phyloP scores from a whole-genome alignment of 2,888 invertebrate genomes.

The Drosophila picticornis region DNA sequence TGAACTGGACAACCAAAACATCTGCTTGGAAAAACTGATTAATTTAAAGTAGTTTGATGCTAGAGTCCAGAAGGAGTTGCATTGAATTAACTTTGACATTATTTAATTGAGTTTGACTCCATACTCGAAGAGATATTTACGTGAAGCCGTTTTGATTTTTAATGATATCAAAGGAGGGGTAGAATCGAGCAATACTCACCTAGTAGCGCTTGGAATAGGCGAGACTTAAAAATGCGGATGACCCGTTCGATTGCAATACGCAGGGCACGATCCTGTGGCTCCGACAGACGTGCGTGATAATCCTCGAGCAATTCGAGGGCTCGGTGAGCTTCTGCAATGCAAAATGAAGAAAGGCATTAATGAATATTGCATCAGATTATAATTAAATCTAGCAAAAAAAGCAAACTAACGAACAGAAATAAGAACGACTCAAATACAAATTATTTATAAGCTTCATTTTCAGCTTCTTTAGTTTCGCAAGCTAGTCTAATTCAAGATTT shows the following conservation, averaged over 20 bases:
- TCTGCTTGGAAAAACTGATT: neutral
- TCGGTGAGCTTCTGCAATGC: constrained; percentile 95
- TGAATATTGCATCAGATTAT: neutral
- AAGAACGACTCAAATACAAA: neutral
- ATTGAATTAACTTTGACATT: too few species aligned
- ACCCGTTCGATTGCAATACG: constrained; percentile 98
- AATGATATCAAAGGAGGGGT: neutral
- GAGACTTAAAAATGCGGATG: constrained; percentile 98
- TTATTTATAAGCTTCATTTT: neutral
- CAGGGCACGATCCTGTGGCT: constrained; percentile 97
- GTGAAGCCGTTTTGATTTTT: neutral
- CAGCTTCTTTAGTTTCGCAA: neutral
- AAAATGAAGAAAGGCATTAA: neutral
- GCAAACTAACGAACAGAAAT: neutral
- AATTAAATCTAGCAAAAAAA: neutral
- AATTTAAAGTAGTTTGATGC: neutral
- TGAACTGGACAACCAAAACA: neutral
- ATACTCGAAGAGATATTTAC: neutral
- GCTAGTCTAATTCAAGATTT: neutral
- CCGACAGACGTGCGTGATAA: constrained; percentile 97
- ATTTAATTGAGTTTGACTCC: neutral
- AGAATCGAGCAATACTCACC: constrained; percentile 88
- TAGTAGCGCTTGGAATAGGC: constrained; percentile 98
- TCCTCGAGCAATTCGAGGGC: constrained; percentile 99
- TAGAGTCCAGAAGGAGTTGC: neutral